Evolutionary conservation across 1,140 invertebrate species (phyloP).

Genomic region (Drosophila guanche): DNA sequence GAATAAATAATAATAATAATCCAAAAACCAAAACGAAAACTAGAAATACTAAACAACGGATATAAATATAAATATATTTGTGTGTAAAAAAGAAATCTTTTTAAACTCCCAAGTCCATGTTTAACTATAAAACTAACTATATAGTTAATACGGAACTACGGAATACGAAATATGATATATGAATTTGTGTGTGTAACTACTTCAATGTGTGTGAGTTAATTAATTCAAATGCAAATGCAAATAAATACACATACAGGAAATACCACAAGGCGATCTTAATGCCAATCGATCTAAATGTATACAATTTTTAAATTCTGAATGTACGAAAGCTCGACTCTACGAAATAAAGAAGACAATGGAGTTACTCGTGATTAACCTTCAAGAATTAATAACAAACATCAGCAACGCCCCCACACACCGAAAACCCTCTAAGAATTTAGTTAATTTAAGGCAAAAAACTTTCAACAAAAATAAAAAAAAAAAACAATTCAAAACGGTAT

Average conservation of each 20-base stretch:
- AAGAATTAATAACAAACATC: constrained; percentile 43
- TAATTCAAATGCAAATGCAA: constrained; percentile 5
- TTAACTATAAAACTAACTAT: constrained; percentile 41
- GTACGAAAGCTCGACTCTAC: constrained; percentile 54
- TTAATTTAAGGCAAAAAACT: constrained; percentile 69
- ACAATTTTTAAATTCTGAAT: constrained; percentile 81
- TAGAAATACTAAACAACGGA: constrained; percentile 28
- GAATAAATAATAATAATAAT: constrained; percentile 36
- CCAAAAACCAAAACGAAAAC: constrained; percentile 31
- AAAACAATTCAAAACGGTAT: constrained; percentile 68
- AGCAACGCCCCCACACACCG: constrained; percentile 49
- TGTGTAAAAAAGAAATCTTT: constrained; percentile 26
- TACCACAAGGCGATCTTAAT: constrained; percentile 52
- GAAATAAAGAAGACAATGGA: constrained; percentile 21
- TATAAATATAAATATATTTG: constrained; percentile 22
- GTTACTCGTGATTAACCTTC: constrained; percentile 8
- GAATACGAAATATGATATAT: constrained; percentile 34
- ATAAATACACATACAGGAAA: background rate
- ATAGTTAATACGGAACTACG: background rate
- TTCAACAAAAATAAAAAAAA: constrained; percentile 60
- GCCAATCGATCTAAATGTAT: constrained; percentile 75
- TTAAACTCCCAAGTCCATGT: constrained; percentile 35
- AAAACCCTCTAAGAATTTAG: constrained; percentile 71
- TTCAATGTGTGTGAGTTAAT: constrained; percentile 67
- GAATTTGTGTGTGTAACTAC: constrained; percentile 69